Evolutionary conservation across 2,113 vertebrate genomes (phyloP).

Genomic region (Anas platyrhynchos): DNA sequence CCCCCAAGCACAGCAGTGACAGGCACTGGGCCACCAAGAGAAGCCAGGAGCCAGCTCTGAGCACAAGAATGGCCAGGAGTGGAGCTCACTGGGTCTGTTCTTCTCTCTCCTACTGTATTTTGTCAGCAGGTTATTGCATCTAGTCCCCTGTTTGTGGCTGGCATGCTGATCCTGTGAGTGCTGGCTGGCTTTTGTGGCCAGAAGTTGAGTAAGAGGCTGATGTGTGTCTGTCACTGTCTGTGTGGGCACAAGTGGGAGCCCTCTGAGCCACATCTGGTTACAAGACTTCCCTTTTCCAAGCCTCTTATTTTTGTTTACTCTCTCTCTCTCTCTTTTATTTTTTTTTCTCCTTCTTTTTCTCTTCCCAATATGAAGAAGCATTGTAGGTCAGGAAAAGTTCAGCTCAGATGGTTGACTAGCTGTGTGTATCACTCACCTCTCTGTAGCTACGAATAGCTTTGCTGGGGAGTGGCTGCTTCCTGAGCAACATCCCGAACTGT

Average conservation of each 20-base stretch:
- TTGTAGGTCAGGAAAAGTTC: not conserved
- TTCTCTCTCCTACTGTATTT: not conserved
- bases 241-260: not conserved
- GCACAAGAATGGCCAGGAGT: not conserved
- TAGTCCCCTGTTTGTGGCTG: not conserved
- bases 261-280: not conserved
- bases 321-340: not conserved
- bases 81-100: not conserved
- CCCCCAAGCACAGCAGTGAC: not conserved
- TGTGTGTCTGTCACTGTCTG: not conserved
- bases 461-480: accelerated
- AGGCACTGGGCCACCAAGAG: not conserved
- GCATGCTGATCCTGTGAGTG: accelerated
- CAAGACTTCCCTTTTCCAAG: not conserved
- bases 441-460: not conserved
- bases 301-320: not conserved
- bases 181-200: not conserved
- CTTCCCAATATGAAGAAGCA: not conserved
- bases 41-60: not conserved
- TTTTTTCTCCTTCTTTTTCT: not conserved
- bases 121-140: not conserved
- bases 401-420: accelerated
- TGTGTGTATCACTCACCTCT: accelerated
- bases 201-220: not conserved
- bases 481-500: not conserved